These are phyloP conservation scores for Cuculus canorus DNA, from an alignment of 2,797 vertebrate genomes.

Conservation along the genomic window DNA sequence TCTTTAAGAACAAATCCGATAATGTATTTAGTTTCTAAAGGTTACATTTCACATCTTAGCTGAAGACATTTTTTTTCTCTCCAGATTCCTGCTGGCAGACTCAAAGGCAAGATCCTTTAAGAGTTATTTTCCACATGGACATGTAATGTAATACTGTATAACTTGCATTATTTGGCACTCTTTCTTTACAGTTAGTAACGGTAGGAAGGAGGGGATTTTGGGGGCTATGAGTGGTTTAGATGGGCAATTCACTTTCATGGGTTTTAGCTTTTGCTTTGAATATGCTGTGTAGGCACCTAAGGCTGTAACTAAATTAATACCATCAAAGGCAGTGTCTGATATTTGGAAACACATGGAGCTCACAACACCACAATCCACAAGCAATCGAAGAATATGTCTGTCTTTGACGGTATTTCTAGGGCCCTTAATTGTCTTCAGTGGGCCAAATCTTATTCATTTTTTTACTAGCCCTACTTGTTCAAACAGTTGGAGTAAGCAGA, in stretches of 20 bases:
- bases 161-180: not conserved
- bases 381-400: not conserved
- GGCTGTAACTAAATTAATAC: not conserved
- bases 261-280: not conserved
- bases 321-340: not conserved
- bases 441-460: fast-evolving
- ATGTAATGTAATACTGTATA: too few species aligned
- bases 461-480: not conserved
- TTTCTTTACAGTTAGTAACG: not conserved
- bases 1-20: not conserved
- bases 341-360: not conserved
- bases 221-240: not conserved
- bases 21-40: not conserved
- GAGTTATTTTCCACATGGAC: not conserved
- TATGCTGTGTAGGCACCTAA: not conserved
- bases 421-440: not conserved
- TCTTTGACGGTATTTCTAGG: not conserved
- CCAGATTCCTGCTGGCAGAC: not conserved
- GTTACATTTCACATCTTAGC: not conserved
- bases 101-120: not conserved
- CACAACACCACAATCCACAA: not conserved
- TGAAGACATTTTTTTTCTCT: not conserved
- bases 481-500: not conserved
- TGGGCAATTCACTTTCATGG: not conserved
- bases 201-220: not conserved